Evolutionary conservation across 2,113 vertebrate genomes (phyloP), one percentile per base, ranked within the genome.

Genomic region (Notothenia coriiceps): DNA sequence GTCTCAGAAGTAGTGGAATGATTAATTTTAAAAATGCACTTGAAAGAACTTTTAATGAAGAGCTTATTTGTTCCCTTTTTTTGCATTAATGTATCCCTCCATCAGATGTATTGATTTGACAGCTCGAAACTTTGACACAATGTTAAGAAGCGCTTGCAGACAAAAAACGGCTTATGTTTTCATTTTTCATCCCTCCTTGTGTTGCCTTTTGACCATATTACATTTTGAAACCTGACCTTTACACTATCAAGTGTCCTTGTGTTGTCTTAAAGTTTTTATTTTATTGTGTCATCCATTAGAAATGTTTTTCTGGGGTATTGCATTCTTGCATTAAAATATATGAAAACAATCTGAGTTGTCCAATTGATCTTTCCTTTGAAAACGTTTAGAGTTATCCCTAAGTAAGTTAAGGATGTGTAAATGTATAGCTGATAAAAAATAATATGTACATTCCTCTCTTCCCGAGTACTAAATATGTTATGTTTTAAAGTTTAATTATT

Each of bases 301-400:
- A 75, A 50, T 71, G 13, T 72, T 59, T 77, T 63, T 60, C 51
- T 7, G 20, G 46, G 57, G 29, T 78, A 64, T 69, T 85, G 22
- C 74, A 77, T 70, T 79, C 68, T 62, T 68, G 22, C 64, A 88
- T 73, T 77, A 82, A 90, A 89, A 35, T 8, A 60, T 70, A 56
- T 40, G 10, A 35, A 64, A 44, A 70, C 56, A 74, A 33, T 40
- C 14, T n/a, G 65, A 3, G 9, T 63, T 15, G 5, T 54, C 63
- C 12, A 1, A 65, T 29, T 46, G 56, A 2, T 65, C 35, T 40
- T 40, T 40, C 7, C 35, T 40, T 40, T 40, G 5, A 40, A 40
- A 40, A 40, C 5, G 35, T 40, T 13, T 18, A 18, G 10, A 25
- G 43, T 49, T 29, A n/a, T n/a, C 18, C 5, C 12, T 7, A 20